Percentiles rank a stretch among this genome's conserved stretches.
These are phyloP conservation scores for Philereme vetulata DNA, from an alignment of 2,888 invertebrate species.

Conservation along the genomic window DNA sequence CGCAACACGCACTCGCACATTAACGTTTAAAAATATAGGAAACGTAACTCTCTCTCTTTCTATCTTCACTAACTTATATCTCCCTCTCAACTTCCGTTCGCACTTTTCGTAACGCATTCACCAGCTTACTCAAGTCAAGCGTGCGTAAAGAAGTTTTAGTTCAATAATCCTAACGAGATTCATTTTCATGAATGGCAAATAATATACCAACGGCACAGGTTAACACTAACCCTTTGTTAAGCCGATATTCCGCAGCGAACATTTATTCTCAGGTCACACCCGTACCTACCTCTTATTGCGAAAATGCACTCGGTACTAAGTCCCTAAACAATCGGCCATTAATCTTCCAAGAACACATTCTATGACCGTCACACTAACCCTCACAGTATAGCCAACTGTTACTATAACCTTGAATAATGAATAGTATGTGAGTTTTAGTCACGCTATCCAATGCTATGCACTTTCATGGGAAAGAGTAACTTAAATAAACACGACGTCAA, in stretches of 20 bases:
- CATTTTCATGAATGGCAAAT: conserved; percentile 12
- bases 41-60: too few relatives aligned
- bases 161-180: too few relatives aligned
- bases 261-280: conserved; percentile 30
- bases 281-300: conserved; percentile 26
- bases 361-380: conserved; percentile 47
- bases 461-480: conserved; percentile 38
- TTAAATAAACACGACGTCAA: conserved; percentile 50
- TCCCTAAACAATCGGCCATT: conserved; percentile 39
- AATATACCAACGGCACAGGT: conserved; percentile 7
- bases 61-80: too few relatives aligned
- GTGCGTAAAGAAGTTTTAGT: too few relatives aligned
- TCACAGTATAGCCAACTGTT: conserved; percentile 14
- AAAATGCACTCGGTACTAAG: conserved; percentile 25
- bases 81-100: too few relatives aligned
- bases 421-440: conserved; percentile 17
- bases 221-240: conserved; percentile 18
- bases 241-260: conserved; percentile 20
- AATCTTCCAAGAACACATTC: conserved; percentile 45
- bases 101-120: too few relatives aligned
- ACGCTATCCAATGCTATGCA: conserved; percentile 30
- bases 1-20: too few relatives aligned
- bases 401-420: conserved; percentile 18
- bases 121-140: too few relatives aligned
- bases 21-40: too few relatives aligned